Evolutionary conservation across 2,888 invertebrate genomes (phyloP).

Genomic region (Anodontia alba): DNA sequence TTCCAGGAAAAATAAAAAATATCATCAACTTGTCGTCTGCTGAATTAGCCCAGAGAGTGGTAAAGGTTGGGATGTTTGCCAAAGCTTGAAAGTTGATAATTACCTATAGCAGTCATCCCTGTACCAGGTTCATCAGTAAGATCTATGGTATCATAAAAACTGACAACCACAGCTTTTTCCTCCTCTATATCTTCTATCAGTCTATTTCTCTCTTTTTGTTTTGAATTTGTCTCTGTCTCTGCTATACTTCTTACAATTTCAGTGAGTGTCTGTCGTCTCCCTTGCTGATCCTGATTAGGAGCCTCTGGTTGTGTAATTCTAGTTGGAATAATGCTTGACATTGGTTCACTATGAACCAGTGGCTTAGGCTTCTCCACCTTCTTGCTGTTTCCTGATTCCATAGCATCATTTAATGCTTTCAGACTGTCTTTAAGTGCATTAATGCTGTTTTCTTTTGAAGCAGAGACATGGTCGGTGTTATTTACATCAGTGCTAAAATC

Average conservation of each 20-base stretch:
- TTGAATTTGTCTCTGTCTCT: background rate
- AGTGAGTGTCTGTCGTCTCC: too few relatives aligned
- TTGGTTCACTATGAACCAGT: too few relatives aligned
- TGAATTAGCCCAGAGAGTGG: too few relatives aligned
- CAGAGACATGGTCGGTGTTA: background rate
- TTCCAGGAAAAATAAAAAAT: too few relatives aligned
- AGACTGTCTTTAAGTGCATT: conserved; percentile 1
- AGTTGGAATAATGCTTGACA: too few relatives aligned
- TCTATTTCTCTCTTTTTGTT: background rate
- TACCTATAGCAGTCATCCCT: too few relatives aligned
- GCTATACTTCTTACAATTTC: too few relatives aligned
- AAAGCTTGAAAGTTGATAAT: too few relatives aligned
- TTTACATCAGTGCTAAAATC: background rate
- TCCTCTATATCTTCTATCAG: background rate
- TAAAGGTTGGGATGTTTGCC: too few relatives aligned
- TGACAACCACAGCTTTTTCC: background rate
- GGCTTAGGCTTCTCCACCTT: too few relatives aligned
- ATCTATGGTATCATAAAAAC: background rate
- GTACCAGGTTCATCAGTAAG: background rate
- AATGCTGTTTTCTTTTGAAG: background rate
- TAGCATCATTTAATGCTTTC: background rate
- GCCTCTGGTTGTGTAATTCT: too few relatives aligned
- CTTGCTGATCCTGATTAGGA: background rate
- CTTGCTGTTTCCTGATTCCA: background rate
- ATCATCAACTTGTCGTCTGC: too few relatives aligned